Base-by-base conservation (phyloP, 2,797 vertebrate species). In the Acropternis orthonyx region DNA sequence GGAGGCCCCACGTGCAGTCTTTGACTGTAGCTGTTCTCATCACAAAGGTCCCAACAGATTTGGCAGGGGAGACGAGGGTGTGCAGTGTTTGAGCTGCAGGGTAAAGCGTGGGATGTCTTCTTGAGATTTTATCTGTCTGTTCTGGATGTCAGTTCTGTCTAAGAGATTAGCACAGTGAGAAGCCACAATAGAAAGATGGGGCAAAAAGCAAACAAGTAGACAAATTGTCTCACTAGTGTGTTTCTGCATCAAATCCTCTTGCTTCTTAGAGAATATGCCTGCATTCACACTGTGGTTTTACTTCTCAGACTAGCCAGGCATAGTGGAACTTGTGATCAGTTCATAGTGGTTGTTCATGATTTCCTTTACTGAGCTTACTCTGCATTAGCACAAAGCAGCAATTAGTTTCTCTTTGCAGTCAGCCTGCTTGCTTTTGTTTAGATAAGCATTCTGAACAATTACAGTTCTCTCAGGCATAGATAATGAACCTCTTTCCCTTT, bases 1-100 rank as follows among this genome's bases (percentile, higher is more conserved):
- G 19, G 27, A 68, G 17, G 16, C 9, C 59, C 36, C 30, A 7
- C 21, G 13, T 0, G 0, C 10, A 8, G 28, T 56, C 18, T 2
- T 5, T 52, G 14, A 6, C 15, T 69, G 43, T 28, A 26, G 32
- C 68, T 76, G 23, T 49, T 74, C 62, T 62, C 36, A 32, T 34
- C 28, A 19, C 49, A 39, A 15, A 72, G 71, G 48, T 74, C 37
- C 32, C 27, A 18, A 4, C 0, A 5, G 66, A 54, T 76, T 74
- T 79, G 54, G 12, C 51, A 58, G 51, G 59, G 51, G 71, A 49
- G 14, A 32, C 24, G 55, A 83, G n/a, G 9, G 27, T 22, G 1
- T 23, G 8, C 20, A 20, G 13, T 11, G 23, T 67, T 91, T 65
- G 68, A 71, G 41, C 32, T 68, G 21, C 54, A 52, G 49, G 6